Base-by-base conservation (phyloP, 2,888 invertebrate species). In the Acanthoscelides obtectus region DNA sequence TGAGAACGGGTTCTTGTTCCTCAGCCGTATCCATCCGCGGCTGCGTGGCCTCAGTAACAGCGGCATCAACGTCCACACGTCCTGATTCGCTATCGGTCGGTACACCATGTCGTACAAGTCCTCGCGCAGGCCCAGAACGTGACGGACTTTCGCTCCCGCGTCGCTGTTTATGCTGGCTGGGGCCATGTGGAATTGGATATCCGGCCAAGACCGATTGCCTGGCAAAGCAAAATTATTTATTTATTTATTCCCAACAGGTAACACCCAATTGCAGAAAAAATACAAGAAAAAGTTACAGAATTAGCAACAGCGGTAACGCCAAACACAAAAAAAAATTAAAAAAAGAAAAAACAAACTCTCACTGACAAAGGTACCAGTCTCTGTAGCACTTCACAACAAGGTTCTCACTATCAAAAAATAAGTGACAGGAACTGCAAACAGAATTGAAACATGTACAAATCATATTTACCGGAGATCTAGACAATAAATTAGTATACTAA, bases 161-260 rank as follows among this genome's bases (percentile, higher is more conserved):
- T 95, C 95, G 0, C 94, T 94, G 72, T 92, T 92, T 65, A 95
- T 91, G 0, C 94, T 94, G 0, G 96, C 95, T 0, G 96, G 96
- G 0, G 96, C 95, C 92, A 97, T 96, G 81, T 97, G 96, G 79
- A 96, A 94, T 80, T 97, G 95, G 67, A 97, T 91, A 79, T 97
- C 96, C 0, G 96, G 96, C 90, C 94, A 94, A 0, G 92, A 90
- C 69, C 87, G 87, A 80, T 96, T 96, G 0, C 94, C 95, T 76
- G 25, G 2, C 69, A 72, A 22, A n/a, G n/a, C n/a, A n/a, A 67
- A 17, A 64, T 69, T 20, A 19, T 68, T 65, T 63, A n/a, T n/a
- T n/a, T n/a, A n/a, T n/a, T n/a, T n/a, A n/a, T n/a, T n/a, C n/a
- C n/a, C n/a, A n/a, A n/a, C n/a, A n/a, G n/a, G n/a, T n/a, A n/a